Percentiles rank a stretch among this genome's conserved stretches.
Conservation (phyloP, 2,888 invertebrate species). For the Dendrolimus houi region DNA sequence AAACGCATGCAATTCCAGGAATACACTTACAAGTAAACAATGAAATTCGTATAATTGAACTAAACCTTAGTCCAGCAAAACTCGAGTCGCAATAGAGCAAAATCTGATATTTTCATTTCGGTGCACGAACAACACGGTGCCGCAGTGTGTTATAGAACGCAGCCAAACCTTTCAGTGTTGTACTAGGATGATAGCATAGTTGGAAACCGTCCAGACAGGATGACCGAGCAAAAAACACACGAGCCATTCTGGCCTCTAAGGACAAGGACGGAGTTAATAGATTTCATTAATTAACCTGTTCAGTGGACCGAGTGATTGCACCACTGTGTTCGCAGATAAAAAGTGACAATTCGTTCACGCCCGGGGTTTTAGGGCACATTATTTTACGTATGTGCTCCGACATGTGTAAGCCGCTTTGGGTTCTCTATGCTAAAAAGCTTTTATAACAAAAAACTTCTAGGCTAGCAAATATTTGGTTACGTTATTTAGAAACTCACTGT, state of each 20-base stretch:
- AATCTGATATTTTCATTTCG: conserved; percentile 14
- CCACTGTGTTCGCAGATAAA: conserved; percentile 50
- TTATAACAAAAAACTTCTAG: too few relatives aligned
- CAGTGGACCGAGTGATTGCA: conserved; percentile 72
- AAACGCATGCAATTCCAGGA: too few relatives aligned
- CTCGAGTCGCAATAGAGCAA: conserved; percentile 17
- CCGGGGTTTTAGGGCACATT: conserved; percentile 37
- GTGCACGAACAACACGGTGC: conserved; percentile 13
- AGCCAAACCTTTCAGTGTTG: conserved; percentile 18
- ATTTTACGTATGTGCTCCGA: conserved; percentile 10
- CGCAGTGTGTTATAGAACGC: conserved; percentile 12
- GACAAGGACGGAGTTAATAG: conserved; percentile 67
- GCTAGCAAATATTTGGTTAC: too few relatives aligned
- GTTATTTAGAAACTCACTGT: too few relatives aligned
- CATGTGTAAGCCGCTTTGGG: background rate
- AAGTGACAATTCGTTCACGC: conserved; percentile 56
- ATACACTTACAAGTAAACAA: too few relatives aligned
- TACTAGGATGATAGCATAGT: conserved; percentile 21
- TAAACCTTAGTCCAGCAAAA: conserved; percentile 5
- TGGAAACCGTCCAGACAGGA: conserved; percentile 46
- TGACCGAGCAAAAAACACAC: conserved; percentile 52
- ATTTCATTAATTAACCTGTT: conserved; percentile 76
- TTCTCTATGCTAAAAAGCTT: background rate
- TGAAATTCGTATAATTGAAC: background rate
- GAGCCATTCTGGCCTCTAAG: conserved; percentile 48